phyloP scores from a whole-genome alignment of 2,888 invertebrate genomes.

The Stenolophus ochropezus region DNA sequence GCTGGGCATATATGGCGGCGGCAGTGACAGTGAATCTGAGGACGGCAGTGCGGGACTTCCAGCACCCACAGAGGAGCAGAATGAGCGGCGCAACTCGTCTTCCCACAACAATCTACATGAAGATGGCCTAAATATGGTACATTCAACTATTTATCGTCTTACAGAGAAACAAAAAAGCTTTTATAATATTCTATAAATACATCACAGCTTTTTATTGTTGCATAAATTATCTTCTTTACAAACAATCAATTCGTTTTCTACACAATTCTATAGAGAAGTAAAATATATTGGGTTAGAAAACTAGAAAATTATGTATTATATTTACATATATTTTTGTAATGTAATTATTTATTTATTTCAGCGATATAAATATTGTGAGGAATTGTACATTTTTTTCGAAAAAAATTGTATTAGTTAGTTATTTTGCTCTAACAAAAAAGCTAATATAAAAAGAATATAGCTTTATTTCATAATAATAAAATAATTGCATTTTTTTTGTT shows the following conservation, averaged over 20 bases:
- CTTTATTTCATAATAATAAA: too few relatives aligned
- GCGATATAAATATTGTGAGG: not conserved
- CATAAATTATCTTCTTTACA: too few relatives aligned
- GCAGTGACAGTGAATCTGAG: slow-evolving; percentile 73
- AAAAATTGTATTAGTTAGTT: not conserved
- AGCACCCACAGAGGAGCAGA: not conserved
- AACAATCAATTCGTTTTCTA: too few relatives aligned
- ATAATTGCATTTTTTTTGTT: not conserved
- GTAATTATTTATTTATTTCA: not conserved
- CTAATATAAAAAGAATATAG: too few relatives aligned
- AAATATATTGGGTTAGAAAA: too few relatives aligned
- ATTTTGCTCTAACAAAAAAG: too few relatives aligned
- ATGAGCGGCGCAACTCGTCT: slow-evolving; percentile 7
- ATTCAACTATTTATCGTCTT: not conserved
- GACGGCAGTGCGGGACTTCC: slow-evolving; percentile 7
- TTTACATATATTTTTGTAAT: too few relatives aligned
- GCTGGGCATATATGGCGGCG: slow-evolving; percentile 88
- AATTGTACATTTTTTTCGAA: not conserved
- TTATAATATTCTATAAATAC: not conserved
- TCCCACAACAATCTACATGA: slow-evolving; percentile 8
- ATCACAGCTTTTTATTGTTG: too few relatives aligned
- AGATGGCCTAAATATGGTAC: slow-evolving; percentile 20
- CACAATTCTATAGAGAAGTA: too few relatives aligned
- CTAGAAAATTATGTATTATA: too few relatives aligned
- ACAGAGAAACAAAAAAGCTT: not conserved